phyloP scores from a whole-genome alignment of 1,140 invertebrate species.

The Notospermus geniculatus region DNA sequence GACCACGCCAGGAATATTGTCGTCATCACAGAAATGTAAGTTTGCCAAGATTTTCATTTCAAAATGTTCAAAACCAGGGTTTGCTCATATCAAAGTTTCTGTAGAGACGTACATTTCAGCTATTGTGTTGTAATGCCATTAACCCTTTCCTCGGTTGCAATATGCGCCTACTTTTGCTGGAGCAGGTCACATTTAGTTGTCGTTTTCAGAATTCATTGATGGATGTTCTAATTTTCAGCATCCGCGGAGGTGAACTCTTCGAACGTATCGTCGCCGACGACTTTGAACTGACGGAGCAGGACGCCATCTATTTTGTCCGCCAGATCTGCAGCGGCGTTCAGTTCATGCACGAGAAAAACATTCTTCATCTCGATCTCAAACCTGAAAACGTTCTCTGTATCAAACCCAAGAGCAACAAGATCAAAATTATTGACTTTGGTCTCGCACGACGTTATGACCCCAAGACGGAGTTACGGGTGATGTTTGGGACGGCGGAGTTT shows the following conservation, averaged over 20 bases:
- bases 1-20: slow-evolving; percentile 99
- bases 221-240: slow-evolving; percentile 60
- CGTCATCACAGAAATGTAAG: slow-evolving; percentile 98
- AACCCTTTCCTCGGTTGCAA: too few relatives aligned
- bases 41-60: slow-evolving; percentile 21
- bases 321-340: slow-evolving; percentile 86
- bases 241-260: slow-evolving; percentile 88
- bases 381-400: slow-evolving; percentile 93
- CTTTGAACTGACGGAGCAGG: slow-evolving; percentile 84
- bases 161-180: too few relatives aligned
- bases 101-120: too few relatives aligned
- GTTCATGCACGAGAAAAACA: slow-evolving; percentile 83
- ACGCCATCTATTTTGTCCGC: slow-evolving; percentile 85
- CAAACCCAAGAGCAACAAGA: slow-evolving; percentile 71
- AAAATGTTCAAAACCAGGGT: too few relatives aligned
- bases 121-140: too few relatives aligned
- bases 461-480: slow-evolving; percentile 66
- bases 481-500: slow-evolving; percentile 94
- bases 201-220: not conserved
- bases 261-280: slow-evolving; percentile 89
- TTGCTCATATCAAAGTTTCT: not conserved
- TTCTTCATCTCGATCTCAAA: slow-evolving; percentile 89
- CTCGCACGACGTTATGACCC: slow-evolving; percentile 73
- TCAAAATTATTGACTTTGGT: slow-evolving; percentile 91
- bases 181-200: not conserved